A percentile compares a stretch with the other conserved stretches of the same genome.
These are phyloP conservation scores for Premnoplex brunnescens DNA, from an alignment of 2,797 vertebrate species.

Conservation along the genomic window DNA sequence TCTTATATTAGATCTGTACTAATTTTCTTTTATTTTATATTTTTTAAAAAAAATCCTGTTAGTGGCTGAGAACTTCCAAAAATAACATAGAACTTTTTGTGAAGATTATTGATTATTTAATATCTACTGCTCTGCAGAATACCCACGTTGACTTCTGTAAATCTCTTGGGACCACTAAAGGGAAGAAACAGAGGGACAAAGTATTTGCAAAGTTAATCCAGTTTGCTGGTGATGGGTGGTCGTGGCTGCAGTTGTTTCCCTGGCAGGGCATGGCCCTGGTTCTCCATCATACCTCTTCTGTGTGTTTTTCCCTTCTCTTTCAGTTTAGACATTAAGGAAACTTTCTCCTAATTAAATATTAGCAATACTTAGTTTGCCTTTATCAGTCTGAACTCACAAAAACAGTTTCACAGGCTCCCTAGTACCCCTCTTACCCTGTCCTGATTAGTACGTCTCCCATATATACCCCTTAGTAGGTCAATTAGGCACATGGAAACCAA, in stretches of 20 bases:
- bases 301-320: not conserved
- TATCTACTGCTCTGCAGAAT: not conserved
- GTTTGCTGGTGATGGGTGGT: not conserved
- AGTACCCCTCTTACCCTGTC: not conserved
- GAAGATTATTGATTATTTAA: not conserved
- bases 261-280: not conserved
- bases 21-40: not conserved
- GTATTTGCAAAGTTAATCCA: not conserved
- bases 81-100: not conserved
- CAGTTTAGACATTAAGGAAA: not conserved
- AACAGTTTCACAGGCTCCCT: not conserved
- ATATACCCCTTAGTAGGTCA: not conserved
- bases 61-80: not conserved
- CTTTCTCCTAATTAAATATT: not conserved
- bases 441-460: not conserved
- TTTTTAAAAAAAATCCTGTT: not conserved
- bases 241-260: fast-evolving
- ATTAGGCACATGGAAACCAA: not conserved
- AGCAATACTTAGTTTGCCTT: not conserved
- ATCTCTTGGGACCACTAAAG: not conserved
- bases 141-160: not conserved
- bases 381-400: not conserved
- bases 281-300: not conserved
- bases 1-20: not conserved
- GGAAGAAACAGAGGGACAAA: not conserved